Evolutionary conservation across 2,797 vertebrate species (phyloP).

Genomic region (Alca torda): DNA sequence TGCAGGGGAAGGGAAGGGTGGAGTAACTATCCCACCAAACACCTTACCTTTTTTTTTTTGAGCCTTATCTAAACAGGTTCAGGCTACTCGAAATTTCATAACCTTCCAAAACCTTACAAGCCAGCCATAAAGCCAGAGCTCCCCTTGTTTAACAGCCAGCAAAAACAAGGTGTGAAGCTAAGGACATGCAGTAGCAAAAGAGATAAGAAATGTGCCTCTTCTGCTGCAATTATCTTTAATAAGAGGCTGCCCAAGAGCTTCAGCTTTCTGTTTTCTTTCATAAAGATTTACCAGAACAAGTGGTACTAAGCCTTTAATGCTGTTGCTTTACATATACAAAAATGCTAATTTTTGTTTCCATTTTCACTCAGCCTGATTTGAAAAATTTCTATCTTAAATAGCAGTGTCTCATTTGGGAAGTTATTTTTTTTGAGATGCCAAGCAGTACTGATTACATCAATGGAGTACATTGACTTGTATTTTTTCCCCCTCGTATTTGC

Average conservation of each 20-base stretch:
- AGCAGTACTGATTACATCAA: background rate
- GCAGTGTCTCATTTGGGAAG: background rate
- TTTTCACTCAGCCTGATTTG: background rate
- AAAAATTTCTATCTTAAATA: background rate
- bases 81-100: background rate
- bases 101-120: background rate
- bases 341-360: background rate
- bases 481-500: background rate
- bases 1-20: background rate
- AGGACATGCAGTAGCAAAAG: background rate
- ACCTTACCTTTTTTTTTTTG: background rate
- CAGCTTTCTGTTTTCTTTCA: constrained; percentile 3
- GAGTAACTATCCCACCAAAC: background rate
- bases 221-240: constrained; percentile 13
- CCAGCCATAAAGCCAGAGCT: background rate
- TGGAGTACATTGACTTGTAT: background rate
- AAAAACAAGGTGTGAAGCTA: constrained; percentile 10
- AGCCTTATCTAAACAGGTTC: background rate
- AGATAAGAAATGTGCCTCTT: background rate
- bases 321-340: background rate
- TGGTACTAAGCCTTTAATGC: background rate
- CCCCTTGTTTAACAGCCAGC: background rate
- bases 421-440: background rate
- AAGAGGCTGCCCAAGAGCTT: background rate
- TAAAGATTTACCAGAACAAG: background rate